Conservation (phyloP, 1,140 invertebrate genomes). For the Trichonephila clavipes region DNA sequence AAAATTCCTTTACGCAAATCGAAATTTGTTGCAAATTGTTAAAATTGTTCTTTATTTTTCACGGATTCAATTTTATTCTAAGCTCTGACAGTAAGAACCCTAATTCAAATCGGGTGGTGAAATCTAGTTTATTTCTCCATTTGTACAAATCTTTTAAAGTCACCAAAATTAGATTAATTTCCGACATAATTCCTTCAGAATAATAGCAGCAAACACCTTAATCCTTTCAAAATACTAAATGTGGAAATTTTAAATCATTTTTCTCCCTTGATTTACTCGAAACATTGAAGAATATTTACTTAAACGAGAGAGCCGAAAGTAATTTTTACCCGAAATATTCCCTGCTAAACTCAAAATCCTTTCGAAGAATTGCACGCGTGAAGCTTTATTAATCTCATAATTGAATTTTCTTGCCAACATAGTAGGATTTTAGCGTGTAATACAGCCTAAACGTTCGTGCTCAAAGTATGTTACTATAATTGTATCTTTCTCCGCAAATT, state of each 20-base stretch:
- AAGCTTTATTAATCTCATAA: slow-evolving; percentile 7
- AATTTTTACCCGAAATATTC: not conserved
- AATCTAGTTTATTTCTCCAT: too few species aligned
- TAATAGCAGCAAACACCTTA: not conserved
- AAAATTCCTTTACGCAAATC: too few species aligned
- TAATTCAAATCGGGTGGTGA: too few species aligned
- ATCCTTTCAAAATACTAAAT: not conserved
- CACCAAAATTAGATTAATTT: too few species aligned
- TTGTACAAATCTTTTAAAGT: too few species aligned
- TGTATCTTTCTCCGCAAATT: not conserved
- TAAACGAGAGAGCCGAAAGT: not conserved
- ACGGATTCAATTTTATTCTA: too few species aligned
- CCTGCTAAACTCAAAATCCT: not conserved
- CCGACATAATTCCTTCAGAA: not conserved
- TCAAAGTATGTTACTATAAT: not conserved
- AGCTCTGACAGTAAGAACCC: too few species aligned
- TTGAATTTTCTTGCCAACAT: not conserved
- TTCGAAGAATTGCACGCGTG: not conserved
- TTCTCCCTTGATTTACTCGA: not conserved
- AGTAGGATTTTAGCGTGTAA: not conserved
- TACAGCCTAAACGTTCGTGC: not conserved
- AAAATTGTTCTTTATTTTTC: too few species aligned
- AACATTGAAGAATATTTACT: not conserved
- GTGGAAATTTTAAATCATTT: not conserved
- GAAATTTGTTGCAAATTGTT: too few species aligned